phyloP scores from a whole-genome alignment of 2,797 vertebrate species.

The Pantherophis alleghaniensis region DNA sequence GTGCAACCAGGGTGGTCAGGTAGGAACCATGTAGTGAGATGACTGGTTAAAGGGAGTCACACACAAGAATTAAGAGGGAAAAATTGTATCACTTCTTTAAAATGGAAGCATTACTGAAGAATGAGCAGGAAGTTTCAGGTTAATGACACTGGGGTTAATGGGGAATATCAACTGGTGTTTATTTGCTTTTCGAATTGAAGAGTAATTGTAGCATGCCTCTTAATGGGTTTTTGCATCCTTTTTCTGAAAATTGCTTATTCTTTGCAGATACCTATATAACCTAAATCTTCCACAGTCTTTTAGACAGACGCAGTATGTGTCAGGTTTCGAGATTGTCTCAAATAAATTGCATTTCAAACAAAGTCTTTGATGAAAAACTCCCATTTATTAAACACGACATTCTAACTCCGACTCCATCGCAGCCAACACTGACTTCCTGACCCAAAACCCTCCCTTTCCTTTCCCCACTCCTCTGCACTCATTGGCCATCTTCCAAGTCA shows the following conservation, averaged over 20 bases:
- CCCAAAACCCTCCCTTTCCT: too few species aligned
- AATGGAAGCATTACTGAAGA: neutral
- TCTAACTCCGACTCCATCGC: too few species aligned
- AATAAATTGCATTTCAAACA: too few species aligned
- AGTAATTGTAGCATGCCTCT: neutral
- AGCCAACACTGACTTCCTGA: too few species aligned
- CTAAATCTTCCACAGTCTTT: neutral
- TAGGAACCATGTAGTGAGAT: conserved; percentile 71
- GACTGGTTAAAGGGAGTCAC: neutral
- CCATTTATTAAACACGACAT: too few species aligned
- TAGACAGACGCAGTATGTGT: too few species aligned
- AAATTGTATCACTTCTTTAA: neutral
- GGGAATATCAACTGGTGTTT: neutral
- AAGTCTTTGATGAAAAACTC: too few species aligned
- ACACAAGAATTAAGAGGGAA: neutral
- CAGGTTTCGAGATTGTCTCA: too few species aligned
- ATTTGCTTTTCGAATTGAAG: neutral
- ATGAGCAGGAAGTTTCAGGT: neutral
- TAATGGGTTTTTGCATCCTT: neutral
- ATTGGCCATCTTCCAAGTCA: too few species aligned
- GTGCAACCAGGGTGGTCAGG: conserved; percentile 76
- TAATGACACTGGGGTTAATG: too few species aligned
- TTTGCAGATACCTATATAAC: neutral
- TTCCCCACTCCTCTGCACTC: too few species aligned
- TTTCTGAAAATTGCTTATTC: neutral